phyloP scores from a whole-genome alignment of 2,888 invertebrate genomes.

The Reticulitermes lucifugus region DNA sequence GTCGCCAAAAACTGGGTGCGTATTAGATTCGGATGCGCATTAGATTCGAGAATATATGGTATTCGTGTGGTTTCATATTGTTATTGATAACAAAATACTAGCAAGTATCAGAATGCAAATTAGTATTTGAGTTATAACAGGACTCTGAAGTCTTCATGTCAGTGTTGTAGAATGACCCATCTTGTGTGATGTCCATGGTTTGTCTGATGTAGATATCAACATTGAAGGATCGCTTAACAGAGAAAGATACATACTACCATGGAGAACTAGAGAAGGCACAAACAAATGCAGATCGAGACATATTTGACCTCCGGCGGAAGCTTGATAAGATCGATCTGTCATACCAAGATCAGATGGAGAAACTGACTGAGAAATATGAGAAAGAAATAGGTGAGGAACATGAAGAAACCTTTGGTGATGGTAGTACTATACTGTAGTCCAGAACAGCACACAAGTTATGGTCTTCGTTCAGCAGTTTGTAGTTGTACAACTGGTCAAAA shows the following conservation, averaged over 20 bases:
- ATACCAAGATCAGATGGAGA: constrained; percentile 79
- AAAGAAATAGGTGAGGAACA: constrained; percentile 72
- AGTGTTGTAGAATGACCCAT: too few species aligned
- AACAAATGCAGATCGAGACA: constrained; percentile 76
- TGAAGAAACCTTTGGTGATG: background rate
- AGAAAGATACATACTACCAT: constrained; percentile 70
- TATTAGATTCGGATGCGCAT: too few species aligned
- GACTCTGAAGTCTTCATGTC: too few species aligned
- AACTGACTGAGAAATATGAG: constrained; percentile 73
- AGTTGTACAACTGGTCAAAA: too few species aligned
- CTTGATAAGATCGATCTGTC: constrained; percentile 80
- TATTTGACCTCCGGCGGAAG: constrained; percentile 76
- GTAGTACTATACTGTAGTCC: background rate
- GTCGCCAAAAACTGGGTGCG: too few species aligned
- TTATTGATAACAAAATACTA: too few species aligned
- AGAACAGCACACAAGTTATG: too few species aligned
- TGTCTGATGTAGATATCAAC: constrained; percentile 69
- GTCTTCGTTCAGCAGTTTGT: too few species aligned
- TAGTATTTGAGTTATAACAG: too few species aligned
- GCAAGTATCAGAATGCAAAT: too few species aligned
- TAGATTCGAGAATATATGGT: too few species aligned
- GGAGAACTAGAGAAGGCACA: constrained; percentile 71
- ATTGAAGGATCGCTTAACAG: constrained; percentile 73
- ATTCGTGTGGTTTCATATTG: too few species aligned
- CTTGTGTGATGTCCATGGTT: background rate